Evolutionary conservation across 2,113 vertebrate genomes (phyloP).

Genomic region (Heteronetta atricapilla): DNA sequence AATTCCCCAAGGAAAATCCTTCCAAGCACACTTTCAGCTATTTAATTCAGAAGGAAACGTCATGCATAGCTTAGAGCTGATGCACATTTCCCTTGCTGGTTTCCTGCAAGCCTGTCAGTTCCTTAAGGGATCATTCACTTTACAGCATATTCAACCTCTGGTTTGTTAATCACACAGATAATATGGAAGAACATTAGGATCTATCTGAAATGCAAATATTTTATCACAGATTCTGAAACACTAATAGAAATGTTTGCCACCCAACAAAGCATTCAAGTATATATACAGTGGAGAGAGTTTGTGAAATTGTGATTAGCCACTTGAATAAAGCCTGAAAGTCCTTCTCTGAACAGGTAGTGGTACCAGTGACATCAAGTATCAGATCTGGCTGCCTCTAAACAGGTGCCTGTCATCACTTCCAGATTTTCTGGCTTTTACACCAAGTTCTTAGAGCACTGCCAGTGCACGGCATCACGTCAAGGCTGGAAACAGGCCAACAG

Average conservation of each 20-base stretch:
- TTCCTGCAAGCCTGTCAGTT: constrained; percentile 28
- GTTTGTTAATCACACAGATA: background rate
- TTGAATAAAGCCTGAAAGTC: background rate
- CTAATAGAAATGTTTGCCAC: background rate
- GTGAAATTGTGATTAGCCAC: background rate
- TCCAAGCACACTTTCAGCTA: constrained; percentile 4
- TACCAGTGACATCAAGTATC: background rate
- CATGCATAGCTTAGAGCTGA: constrained; percentile 52
- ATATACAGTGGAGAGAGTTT: background rate
- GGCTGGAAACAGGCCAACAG: background rate
- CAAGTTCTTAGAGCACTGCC: background rate
- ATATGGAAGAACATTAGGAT: background rate
- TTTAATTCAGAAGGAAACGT: constrained; percentile 29
- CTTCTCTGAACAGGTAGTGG: background rate
- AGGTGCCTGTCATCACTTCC: background rate
- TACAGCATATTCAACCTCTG: background rate
- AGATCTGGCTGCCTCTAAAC: background rate
- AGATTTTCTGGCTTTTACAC: background rate
- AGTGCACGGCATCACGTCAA: background rate
- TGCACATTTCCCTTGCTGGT: constrained; percentile 29
- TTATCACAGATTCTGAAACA: background rate
- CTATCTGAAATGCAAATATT: background rate
- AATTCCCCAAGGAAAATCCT: constrained; percentile 9
- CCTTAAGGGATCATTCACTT: constrained; percentile 2
- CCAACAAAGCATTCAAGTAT: background rate